phyloP scores from a whole-genome alignment of 2,113 vertebrate species.

The Myotis davidii region DNA sequence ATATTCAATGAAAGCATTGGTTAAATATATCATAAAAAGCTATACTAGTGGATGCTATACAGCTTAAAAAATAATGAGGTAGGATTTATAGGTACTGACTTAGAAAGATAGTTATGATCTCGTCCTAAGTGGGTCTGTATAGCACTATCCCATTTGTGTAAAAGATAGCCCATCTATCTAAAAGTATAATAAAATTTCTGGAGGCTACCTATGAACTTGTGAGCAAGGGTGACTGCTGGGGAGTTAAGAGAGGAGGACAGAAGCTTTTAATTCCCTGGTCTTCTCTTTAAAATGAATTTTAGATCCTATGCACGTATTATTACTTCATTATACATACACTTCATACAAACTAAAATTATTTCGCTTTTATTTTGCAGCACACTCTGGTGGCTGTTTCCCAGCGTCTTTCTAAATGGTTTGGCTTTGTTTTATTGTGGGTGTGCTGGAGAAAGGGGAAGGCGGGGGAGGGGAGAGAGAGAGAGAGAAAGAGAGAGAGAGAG shows the following conservation, averaged over 20 bases:
- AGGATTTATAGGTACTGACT: neutral
- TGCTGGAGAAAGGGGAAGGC: neutral
- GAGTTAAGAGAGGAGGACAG: neutral
- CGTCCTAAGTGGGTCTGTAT: neutral
- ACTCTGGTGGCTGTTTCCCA: neutral
- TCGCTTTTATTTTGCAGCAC: neutral
- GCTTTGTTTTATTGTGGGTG: neutral
- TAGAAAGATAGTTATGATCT: neutral
- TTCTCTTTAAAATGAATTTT: neutral
- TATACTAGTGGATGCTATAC: neutral
- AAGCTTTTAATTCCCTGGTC: neutral
- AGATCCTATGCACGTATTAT: neutral
- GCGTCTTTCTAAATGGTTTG: neutral
- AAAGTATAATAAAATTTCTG: neutral
- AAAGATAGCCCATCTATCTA: neutral
- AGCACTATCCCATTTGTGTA: neutral
- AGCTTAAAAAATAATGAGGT: neutral
- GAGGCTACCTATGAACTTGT: neutral
- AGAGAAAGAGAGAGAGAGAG: too few relatives aligned
- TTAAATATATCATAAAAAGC: neutral
- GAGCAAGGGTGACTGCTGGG: neutral
- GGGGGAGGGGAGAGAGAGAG: neutral
- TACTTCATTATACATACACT: neutral
- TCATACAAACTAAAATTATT: neutral
- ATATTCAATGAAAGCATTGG: neutral